These are phyloP conservation scores for Coregonus suidteri DNA, from an alignment of 2,797 vertebrate genomes.

Conservation along the genomic window DNA sequence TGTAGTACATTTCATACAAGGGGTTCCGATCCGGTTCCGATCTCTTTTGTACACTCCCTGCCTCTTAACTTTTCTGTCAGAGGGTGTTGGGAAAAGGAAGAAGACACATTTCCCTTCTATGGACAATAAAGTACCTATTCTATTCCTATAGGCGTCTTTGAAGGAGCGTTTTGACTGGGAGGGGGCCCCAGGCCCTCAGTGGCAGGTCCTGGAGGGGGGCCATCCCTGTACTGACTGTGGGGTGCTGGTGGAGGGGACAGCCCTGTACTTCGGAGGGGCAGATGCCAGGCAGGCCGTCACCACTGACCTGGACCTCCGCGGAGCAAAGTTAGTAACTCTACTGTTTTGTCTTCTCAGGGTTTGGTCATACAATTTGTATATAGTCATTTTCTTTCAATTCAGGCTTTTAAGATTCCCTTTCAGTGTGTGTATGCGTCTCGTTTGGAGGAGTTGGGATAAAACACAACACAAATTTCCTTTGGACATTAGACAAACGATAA, in stretches of 20 bases:
- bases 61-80: neutral
- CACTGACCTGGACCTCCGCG: conserved; percentile 91
- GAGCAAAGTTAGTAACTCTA: conserved; percentile 86
- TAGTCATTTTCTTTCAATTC: neutral
- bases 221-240: conserved; percentile 92
- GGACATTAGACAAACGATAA: no score
- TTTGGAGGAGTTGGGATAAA: no score
- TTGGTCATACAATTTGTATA: neutral
- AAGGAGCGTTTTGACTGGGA: conserved; percentile 98
- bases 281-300: conserved; percentile 92
- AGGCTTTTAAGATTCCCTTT: no score
- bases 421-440: no score
- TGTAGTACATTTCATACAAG: no score
- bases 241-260: conserved; percentile 91
- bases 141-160: conserved; percentile 82
- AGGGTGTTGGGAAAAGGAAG: neutral
- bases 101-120: neutral
- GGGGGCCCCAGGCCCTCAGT: conserved; percentile 85
- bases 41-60: neutral
- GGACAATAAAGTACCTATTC: neutral
- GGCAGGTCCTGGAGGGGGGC: conserved; percentile 94
- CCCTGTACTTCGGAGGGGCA: conserved; percentile 90
- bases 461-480: no score
- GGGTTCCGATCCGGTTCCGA: neutral
- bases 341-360: neutral